Percentiles rank a stretch among this genome's conserved stretches.
These are phyloP conservation scores for Cyprinodon variegatus DNA, from an alignment of 2,113 vertebrate species.

Conservation along the genomic window DNA sequence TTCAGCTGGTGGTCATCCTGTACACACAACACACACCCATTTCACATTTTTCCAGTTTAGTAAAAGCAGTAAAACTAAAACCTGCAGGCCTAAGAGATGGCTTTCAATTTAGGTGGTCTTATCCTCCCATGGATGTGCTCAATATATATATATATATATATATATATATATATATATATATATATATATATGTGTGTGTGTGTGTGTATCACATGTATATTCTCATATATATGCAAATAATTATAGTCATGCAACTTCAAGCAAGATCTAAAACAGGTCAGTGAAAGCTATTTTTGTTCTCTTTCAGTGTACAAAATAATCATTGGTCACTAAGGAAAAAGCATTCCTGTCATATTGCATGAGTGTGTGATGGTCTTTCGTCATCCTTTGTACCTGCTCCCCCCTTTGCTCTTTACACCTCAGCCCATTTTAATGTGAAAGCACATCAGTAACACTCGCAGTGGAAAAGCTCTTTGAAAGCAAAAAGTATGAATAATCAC, in stretches of 20 bases:
- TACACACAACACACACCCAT: conserved; percentile 1
- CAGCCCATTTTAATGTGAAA: conserved; percentile 64
- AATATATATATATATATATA: conserved; percentile 2
- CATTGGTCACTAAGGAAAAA: conserved; percentile 23
- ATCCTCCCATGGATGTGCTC: background rate
- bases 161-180: conserved; percentile 3
- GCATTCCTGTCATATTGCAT: conserved; percentile 37
- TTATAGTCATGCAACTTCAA: background rate
- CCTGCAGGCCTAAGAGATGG: conserved; percentile 32
- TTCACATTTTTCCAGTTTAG: conserved; percentile 35
- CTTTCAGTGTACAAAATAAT: conserved; percentile 14
- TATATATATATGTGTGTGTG: background rate
- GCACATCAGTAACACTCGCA: conserved; percentile 63
- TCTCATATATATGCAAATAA: background rate
- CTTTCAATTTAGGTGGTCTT: conserved; percentile 42
- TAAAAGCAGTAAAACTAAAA: conserved; percentile 26
- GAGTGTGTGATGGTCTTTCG: conserved; percentile 42
- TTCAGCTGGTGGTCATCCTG: conserved; percentile 35
- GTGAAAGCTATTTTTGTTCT: conserved; percentile 2
- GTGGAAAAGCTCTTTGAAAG: conserved; percentile 68
- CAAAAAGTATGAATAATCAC: conserved; percentile 76
- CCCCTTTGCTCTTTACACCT: conserved; percentile 47
- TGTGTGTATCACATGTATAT: background rate
- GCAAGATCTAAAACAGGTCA: conserved; percentile 2
- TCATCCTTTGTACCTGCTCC: conserved; percentile 43